phyloP scores from a whole-genome alignment of 2,797 vertebrate genomes.

The Natrix natrix region DNA sequence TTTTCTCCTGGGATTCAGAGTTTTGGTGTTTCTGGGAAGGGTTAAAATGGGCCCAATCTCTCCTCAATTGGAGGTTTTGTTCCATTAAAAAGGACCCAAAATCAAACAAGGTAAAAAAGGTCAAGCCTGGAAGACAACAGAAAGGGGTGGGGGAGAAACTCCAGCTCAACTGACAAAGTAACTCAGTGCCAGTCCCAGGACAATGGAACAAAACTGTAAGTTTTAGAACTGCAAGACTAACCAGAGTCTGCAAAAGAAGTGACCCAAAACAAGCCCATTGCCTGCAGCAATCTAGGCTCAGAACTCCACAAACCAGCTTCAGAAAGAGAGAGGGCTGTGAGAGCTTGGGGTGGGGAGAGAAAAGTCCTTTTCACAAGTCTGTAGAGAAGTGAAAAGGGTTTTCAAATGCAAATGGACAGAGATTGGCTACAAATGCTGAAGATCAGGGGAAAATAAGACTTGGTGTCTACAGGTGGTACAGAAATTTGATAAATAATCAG shows the following conservation, averaged over 20 bases:
- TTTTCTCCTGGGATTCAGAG: background rate
- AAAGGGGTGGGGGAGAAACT: too few relatives aligned
- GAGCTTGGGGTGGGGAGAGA: background rate
- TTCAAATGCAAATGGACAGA: background rate
- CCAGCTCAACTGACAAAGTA: background rate
- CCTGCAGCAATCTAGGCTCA: background rate
- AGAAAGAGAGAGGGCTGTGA: background rate
- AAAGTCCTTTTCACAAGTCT: background rate
- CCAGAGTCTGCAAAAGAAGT: background rate
- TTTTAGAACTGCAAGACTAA: background rate
- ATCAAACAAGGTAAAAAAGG: background rate
- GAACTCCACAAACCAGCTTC: background rate
- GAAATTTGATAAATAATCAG: background rate
- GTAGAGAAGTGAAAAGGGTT: background rate
- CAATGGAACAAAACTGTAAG: background rate
- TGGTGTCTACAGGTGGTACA: background rate
- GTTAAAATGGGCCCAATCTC: background rate
- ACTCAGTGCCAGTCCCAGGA: background rate
- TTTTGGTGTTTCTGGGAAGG: background rate
- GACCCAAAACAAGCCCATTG: background rate
- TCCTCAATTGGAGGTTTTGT: background rate
- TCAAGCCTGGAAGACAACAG: background rate
- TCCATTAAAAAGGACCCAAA: background rate
- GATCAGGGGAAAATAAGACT: background rate
- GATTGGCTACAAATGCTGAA: background rate